These are phyloP conservation scores for Euphydryas editha DNA, from an alignment of 2,888 invertebrate species.

Conservation along the genomic window DNA sequence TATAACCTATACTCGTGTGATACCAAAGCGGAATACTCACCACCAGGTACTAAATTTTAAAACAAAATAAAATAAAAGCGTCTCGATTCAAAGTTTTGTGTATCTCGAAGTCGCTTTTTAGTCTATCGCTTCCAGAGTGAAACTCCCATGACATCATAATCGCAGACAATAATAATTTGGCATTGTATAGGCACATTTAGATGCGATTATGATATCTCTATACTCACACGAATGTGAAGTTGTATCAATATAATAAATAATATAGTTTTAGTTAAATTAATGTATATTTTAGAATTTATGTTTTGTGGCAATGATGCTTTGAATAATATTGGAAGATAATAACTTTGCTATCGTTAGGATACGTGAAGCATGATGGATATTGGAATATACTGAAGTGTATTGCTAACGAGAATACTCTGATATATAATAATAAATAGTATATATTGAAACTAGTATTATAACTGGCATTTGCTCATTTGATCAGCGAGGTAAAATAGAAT, in stretches of 20 bases:
- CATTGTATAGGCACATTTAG: conserved; percentile 30
- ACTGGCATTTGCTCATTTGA: no score
- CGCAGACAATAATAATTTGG: conserved; percentile 28
- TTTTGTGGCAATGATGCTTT: conserved; percentile 9
- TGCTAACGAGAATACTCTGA: not conserved
- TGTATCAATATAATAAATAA: conserved; percentile 6
- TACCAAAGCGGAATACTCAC: no score
- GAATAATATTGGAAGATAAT: conserved; percentile 2
- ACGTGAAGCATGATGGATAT: not conserved
- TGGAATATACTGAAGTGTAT: not conserved
- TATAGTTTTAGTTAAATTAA: conserved; percentile 8
- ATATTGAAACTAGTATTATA: not conserved
- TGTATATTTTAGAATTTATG: not conserved
- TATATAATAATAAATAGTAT: not conserved
- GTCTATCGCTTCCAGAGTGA: no score
- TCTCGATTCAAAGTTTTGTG: no score
- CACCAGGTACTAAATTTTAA: no score
- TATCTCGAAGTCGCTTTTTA: no score
- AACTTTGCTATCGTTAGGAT: not conserved
- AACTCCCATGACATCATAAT: conserved; percentile 22
- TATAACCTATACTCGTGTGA: no score
- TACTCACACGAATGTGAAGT: conserved; percentile 10
- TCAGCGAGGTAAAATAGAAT: no score
- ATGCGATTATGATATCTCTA: conserved; percentile 27
- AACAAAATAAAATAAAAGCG: no score